Evolutionary conservation across 1,140 invertebrate genomes (phyloP), one percentile per base, ranked within the genome.

Genomic region (Lucilia sericata): DNA sequence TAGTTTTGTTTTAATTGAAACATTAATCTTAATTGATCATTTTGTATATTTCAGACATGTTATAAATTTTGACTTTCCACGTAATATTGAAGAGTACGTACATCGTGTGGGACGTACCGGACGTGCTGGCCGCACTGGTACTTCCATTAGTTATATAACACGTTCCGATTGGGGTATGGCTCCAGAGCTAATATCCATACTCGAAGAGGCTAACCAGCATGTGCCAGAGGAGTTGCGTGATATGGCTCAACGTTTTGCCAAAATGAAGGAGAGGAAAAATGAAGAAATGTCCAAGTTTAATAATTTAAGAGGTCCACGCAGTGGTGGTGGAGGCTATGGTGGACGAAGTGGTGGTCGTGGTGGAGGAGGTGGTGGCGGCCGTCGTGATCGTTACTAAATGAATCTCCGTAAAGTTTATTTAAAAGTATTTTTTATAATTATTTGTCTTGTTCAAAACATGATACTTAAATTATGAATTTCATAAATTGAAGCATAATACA

Each of bases 31-130:
- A 78, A 47, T 47, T 36, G 14, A 14, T 74, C 10, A 34, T 30
- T 30, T 30, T 30, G n/a, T 30, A 49, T 49, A 0, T 49, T 47
- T 84, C 84, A 90, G 89, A 0, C 87, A 91, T 91, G 95, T 97
- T 2, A 92, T 97, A 17, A 99, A 99, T 91, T 96, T 94, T 87
- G 97, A 99, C 91, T 98, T 98, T 87, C 97, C 97, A 0, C 92
- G 94, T 12, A 96, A 98, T 88, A 96, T 98, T 88, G 97, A 98
- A 89, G 97, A 98, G 87, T 98, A 97, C 92, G 96, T 98, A 17
- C 97, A 97, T 88, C 92, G 96, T 75, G 95, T 98, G 76, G 97
- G 97, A 0, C 92, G 97, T 85, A 98, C 97, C 0, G 97, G 97
- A 2, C 93, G 97, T 84, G 97, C 97, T 74, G 97, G 97, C 0